These are phyloP conservation scores for Pempheris klunzingeri DNA, from an alignment of 2,797 vertebrate genomes.

Conservation along the genomic window DNA sequence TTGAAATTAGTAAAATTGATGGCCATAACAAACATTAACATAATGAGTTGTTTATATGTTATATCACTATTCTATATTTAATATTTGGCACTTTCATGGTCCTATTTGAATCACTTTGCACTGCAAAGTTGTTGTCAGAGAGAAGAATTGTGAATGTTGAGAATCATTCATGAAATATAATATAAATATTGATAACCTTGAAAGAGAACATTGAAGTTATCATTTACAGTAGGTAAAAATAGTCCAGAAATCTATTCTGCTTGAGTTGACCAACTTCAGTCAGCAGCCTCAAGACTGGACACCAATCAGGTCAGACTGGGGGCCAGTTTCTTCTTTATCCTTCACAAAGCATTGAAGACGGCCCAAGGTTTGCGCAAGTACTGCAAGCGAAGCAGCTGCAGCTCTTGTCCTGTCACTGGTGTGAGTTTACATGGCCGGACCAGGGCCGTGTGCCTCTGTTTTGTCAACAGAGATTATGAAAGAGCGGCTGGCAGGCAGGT, in stretches of 20 bases:
- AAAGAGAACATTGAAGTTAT: neutral
- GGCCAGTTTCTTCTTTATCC: neutral
- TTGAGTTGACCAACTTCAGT: conserved; percentile 7
- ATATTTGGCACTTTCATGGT: neutral
- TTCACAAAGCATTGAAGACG: neutral
- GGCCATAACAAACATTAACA: neutral
- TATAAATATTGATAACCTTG: no score
- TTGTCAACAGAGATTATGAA: conserved; percentile 82
- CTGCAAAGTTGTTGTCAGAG: neutral
- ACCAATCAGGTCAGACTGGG: neutral
- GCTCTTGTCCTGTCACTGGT: conserved; percentile 23
- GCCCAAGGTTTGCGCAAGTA: neutral
- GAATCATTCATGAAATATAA: neutral
- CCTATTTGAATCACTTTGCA: neutral
- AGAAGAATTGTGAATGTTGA: neutral
- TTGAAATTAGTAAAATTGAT: conserved; percentile 6
- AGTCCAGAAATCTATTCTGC: neutral
- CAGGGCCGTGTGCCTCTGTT: conserved; percentile 68
- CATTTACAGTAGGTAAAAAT: neutral
- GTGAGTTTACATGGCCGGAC: conserved; percentile 53
- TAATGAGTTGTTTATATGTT: no score
- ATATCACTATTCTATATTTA: neutral
- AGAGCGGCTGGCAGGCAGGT: conserved; percentile 44
- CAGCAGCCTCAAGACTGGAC: no score
- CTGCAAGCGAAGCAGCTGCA: conserved; percentile 30